These are phyloP conservation scores for Archips xylosteana DNA, from an alignment of 2,888 invertebrate species.

Conservation along the genomic window DNA sequence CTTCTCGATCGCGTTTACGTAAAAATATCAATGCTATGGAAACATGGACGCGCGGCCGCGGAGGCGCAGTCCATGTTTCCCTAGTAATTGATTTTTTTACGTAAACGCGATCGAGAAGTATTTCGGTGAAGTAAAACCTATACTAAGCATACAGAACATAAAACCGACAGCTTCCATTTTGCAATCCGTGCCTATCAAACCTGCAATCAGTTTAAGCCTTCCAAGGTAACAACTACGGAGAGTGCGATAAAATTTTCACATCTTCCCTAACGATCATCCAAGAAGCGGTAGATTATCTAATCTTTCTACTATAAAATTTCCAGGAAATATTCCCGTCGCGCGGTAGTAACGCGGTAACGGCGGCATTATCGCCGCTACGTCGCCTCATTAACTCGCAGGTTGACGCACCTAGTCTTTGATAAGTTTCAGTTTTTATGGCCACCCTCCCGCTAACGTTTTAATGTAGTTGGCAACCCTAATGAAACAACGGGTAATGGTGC, in stretches of 20 bases:
- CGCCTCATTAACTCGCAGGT: constrained; percentile 76
- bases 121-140: too few species aligned
- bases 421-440: constrained; percentile 69
- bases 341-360: constrained; percentile 40
- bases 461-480: constrained; percentile 40
- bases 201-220: constrained; percentile 27
- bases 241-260: constrained; percentile 29
- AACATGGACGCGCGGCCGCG: too few species aligned
- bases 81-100: too few species aligned
- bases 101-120: too few species aligned
- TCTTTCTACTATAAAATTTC: constrained; percentile 39
- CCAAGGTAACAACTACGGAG: constrained; percentile 11
- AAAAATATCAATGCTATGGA: too few species aligned
- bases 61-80: too few species aligned
- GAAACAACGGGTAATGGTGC: constrained; percentile 38
- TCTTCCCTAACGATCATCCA: constrained; percentile 37
- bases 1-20: too few species aligned
- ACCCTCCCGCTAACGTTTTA: constrained; percentile 47
- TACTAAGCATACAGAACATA: too few species aligned
- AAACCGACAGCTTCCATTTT: constrained; percentile 15
- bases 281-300: constrained; percentile 40
- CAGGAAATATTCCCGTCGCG: constrained; percentile 35
- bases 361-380: constrained; percentile 66
- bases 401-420: constrained; percentile 68
- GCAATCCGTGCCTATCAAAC: constrained; percentile 20